Percentiles rank a stretch among this genome's conserved stretches.
Conservation (phyloP, 2,113 vertebrate genomes). For the Antidorcas marsupialis region DNA sequence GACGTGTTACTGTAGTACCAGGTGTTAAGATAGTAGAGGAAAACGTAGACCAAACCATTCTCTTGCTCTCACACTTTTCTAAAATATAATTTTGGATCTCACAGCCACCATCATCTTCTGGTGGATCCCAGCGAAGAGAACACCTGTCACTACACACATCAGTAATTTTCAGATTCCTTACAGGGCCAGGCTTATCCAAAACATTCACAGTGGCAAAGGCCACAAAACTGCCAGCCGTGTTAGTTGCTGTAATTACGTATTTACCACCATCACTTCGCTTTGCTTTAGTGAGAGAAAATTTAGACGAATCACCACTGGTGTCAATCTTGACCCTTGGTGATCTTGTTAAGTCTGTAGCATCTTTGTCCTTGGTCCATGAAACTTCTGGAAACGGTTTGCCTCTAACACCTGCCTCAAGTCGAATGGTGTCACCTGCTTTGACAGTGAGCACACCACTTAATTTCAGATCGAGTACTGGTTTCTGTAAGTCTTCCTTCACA, state of each 20-base stretch:
- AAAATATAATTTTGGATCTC: constrained; percentile 99
- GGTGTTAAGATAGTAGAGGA: constrained; percentile 90
- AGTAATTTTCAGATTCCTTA: constrained; percentile 90
- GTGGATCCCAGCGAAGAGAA: constrained; percentile 91
- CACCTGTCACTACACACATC: constrained; percentile 93
- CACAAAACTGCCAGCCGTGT: constrained; percentile 89
- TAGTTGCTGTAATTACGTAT: constrained; percentile 92
- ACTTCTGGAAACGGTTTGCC: constrained; percentile 96
- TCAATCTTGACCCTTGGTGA: constrained; percentile 91
- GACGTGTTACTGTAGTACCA: constrained; percentile 89
- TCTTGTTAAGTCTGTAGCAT: constrained; percentile 88
- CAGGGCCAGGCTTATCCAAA: constrained; percentile 93
- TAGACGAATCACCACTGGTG: constrained; percentile 87
- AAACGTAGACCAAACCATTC: constrained; percentile 96
- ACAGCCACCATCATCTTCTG: constrained; percentile 96
- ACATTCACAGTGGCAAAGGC: constrained; percentile 91
- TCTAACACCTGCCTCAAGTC: constrained; percentile 91
- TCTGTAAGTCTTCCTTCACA: constrained; percentile 93
- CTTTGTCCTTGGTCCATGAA: constrained; percentile 92
- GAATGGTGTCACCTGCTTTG: constrained; percentile 93
- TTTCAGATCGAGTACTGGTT: constrained; percentile 92
- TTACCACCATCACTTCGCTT: constrained; percentile 92
- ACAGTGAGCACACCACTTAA: constrained; percentile 88
- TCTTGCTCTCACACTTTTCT: constrained; percentile 98
- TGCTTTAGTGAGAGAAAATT: constrained; percentile 87